Conservation (phyloP, 2,888 invertebrate genomes). For the Drosophila eohydei region DNA sequence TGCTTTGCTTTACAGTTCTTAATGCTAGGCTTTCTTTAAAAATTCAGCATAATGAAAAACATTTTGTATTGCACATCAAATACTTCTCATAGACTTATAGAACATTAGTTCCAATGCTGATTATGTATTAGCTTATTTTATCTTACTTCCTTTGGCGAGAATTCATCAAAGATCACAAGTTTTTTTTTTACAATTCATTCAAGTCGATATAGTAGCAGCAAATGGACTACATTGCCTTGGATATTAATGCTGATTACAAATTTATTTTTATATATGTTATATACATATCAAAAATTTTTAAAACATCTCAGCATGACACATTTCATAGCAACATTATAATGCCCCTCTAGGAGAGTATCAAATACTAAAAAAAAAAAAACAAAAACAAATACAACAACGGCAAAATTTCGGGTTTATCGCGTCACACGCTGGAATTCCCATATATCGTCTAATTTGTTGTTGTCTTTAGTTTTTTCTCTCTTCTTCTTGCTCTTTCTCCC, state of each 20-base stretch:
- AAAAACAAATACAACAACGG: constrained; percentile 25
- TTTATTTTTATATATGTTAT: not conserved
- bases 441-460: constrained; percentile 77
- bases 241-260: not conserved
- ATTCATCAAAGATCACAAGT: too few species aligned
- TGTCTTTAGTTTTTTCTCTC: constrained; percentile 40
- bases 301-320: not conserved
- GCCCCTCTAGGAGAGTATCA: not conserved
- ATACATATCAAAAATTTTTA: not conserved
- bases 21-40: too few species aligned
- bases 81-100: too few species aligned
- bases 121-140: too few species aligned
- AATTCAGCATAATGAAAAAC: too few species aligned
- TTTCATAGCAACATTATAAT: not conserved
- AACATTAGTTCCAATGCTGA: too few species aligned
- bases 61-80: too few species aligned
- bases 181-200: too few species aligned
- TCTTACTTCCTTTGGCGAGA: too few species aligned
- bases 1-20: too few species aligned
- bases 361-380: constrained; percentile 10
- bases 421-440: constrained; percentile 80
- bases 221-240: not conserved
- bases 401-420: constrained; percentile 68
- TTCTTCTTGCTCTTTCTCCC: not conserved
- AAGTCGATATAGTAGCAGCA: too few species aligned